Base-by-base conservation (phyloP, 1,140 invertebrate genomes). In the Cydia pomonella region DNA sequence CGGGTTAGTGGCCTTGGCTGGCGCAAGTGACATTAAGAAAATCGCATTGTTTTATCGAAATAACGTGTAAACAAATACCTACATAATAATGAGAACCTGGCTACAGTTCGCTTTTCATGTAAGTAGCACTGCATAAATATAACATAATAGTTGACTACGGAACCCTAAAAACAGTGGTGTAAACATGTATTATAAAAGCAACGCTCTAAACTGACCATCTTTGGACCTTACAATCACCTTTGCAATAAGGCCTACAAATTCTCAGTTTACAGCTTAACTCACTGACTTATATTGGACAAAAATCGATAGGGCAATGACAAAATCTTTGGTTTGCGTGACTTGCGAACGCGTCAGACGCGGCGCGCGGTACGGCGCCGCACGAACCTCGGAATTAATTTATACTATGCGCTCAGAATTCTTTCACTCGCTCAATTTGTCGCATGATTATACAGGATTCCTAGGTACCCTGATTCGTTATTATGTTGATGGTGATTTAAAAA, bases 321-420 rank as follows among this genome's bases (percentile, higher is more conserved):
- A 41, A 69, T 69, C 0, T n/a, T 18, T 18, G 64, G 64, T 41
- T 69, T 13, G 64, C 64, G 64, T 69, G 64, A 69, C 25, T 33
- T n/a, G 25, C 64, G 21, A 59, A 23, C 18, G 29, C 64, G 27
- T 69, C 64, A 66, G 27, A 23, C 10, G 63, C 63, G 63, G 64
- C 64, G 64, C 63, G 63, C 29, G 64, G 16, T 6, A 18, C 64
- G 53, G 64, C 64, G 29, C 64, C 64, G n/a, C 64, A 69, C 29
- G 64, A 38, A 38, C 63, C 64, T 69, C 29, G 2, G 64, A 33
- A 69, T 69, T 69, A 69, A 69, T 69, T 69, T 69, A 29, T 33
- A 18, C 63, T n/a, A 27, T 33, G 33, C 64, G 12, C 21, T 69
- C 9, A 21, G 4, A 38, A 69, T 69, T 33, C 25, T 66, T 66